These are phyloP conservation scores for Theonella swinhoei DNA, from an alignment of 37 sponge, comb jelly and placozoan species.

Conservation along the genomic window DNA sequence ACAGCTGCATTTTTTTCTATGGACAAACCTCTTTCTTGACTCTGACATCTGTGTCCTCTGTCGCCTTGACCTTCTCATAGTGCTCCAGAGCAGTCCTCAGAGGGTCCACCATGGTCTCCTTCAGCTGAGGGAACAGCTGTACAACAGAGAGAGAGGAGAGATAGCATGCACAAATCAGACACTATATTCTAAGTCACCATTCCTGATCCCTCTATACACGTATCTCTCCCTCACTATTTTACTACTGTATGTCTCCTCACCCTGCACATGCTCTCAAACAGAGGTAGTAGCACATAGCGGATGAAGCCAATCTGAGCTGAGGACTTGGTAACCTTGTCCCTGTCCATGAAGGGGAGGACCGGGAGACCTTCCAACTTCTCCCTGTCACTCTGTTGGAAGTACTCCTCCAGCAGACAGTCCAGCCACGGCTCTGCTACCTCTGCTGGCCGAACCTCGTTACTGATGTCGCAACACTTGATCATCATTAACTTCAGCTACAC, in stretches of 20 bases:
- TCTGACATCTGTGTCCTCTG: too few species aligned
- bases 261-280: slow-evolving; percentile 70
- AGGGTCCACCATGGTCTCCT: slow-evolving; percentile 54
- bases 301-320: slow-evolving; percentile 90
- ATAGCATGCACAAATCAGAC: not conserved
- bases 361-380: slow-evolving; percentile 89
- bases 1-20: too few species aligned
- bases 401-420: slow-evolving; percentile 90
- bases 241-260: slow-evolving; percentile 24
- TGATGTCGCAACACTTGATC: slow-evolving; percentile 88
- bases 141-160: not conserved
- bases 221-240: not conserved
- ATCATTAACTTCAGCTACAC: slow-evolving; percentile 75
- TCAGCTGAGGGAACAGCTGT: slow-evolving; percentile 76
- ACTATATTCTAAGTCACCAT: not conserved
- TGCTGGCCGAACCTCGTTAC: slow-evolving; percentile 87
- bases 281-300: slow-evolving; percentile 76
- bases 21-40: too few species aligned
- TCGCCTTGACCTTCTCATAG: slow-evolving; percentile 75
- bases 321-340: slow-evolving; percentile 88
- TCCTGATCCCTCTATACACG: not conserved
- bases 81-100: slow-evolving; percentile 64
- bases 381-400: slow-evolving; percentile 84
- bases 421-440: slow-evolving; percentile 89
- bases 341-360: slow-evolving; percentile 90